These are phyloP conservation scores for Sycophila texana DNA, from an alignment of 2,888 invertebrate species.

Conservation along the genomic window DNA sequence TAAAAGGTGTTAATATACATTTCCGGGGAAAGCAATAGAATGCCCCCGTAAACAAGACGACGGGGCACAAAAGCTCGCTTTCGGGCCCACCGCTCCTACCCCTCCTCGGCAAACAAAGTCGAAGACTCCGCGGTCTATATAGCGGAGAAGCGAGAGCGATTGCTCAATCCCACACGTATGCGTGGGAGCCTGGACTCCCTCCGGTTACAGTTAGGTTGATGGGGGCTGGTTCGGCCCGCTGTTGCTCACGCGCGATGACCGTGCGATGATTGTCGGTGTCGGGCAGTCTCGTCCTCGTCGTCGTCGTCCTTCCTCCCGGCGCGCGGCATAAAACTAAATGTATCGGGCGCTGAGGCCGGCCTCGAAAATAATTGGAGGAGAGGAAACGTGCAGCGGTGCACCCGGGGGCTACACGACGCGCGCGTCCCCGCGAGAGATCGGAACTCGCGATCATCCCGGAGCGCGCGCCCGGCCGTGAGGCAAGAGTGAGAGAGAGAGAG, in stretches of 20 bases:
- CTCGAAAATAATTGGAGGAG: slow-evolving; percentile 67
- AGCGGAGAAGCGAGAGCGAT: slow-evolving; percentile 55
- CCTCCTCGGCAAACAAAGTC: too few species aligned
- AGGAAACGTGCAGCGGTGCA: slow-evolving; percentile 51
- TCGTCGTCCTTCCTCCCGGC: slow-evolving; percentile 31
- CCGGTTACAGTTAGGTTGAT: slow-evolving; percentile 66
- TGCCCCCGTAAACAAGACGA: too few species aligned
- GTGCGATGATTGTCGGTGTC: slow-evolving; percentile 61
- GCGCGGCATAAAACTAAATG: slow-evolving; percentile 51
- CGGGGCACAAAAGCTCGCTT: too few species aligned
- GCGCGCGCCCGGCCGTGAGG: neutral
- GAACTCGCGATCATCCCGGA: slow-evolving; percentile 49
- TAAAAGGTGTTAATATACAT: too few species aligned
- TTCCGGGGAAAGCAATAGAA: too few species aligned
- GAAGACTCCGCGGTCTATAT: too few species aligned
- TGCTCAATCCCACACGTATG: slow-evolving; percentile 66
- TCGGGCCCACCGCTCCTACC: too few species aligned
- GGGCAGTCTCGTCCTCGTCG: slow-evolving; percentile 55
- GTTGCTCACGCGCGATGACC: slow-evolving; percentile 58
- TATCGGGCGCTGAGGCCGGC: slow-evolving; percentile 56
- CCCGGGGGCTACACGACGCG: slow-evolving; percentile 47
- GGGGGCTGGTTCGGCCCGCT: neutral
- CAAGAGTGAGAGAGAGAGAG: slow-evolving; percentile 24
- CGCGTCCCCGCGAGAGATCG: slow-evolving; percentile 45
- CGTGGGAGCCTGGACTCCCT: slow-evolving; percentile 61